phyloP scores from a whole-genome alignment of 2,888 invertebrate genomes.

The Ophion slaviceki region DNA sequence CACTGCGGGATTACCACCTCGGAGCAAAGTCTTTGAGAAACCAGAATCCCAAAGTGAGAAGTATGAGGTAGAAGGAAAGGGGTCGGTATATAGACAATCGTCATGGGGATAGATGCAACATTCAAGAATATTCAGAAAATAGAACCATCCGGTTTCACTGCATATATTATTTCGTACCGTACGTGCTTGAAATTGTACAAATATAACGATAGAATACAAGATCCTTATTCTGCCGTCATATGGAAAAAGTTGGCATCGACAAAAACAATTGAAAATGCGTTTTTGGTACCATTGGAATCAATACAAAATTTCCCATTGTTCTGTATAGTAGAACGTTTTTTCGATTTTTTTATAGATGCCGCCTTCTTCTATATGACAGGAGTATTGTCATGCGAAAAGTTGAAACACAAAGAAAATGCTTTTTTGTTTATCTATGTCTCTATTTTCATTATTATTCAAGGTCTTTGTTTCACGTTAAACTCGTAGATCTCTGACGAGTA shows the following conservation, averaged over 20 bases:
- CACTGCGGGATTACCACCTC: background rate
- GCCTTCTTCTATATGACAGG: no score
- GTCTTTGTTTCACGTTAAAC: background rate
- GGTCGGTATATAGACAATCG: background rate
- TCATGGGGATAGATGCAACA: background rate
- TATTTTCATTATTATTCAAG: background rate
- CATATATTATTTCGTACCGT: background rate
- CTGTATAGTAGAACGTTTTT: no score
- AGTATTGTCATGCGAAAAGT: no score
- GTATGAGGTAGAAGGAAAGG: background rate
- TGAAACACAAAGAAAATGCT: background rate
- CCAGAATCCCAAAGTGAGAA: background rate
- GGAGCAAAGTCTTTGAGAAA: background rate
- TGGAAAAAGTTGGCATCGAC: no score
- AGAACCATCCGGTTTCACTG: background rate
- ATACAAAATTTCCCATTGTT: no score
- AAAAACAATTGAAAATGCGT: no score
- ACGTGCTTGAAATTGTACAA: background rate
- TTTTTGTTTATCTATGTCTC: background rate
- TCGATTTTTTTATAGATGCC: no score
- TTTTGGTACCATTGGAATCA: no score
- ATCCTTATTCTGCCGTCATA: background rate
- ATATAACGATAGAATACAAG: background rate
- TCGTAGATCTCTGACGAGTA: background rate
- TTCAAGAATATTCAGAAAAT: background rate